phyloP scores from a whole-genome alignment of 2,888 invertebrate species.

The Chamaedrilus cognettii region DNA sequence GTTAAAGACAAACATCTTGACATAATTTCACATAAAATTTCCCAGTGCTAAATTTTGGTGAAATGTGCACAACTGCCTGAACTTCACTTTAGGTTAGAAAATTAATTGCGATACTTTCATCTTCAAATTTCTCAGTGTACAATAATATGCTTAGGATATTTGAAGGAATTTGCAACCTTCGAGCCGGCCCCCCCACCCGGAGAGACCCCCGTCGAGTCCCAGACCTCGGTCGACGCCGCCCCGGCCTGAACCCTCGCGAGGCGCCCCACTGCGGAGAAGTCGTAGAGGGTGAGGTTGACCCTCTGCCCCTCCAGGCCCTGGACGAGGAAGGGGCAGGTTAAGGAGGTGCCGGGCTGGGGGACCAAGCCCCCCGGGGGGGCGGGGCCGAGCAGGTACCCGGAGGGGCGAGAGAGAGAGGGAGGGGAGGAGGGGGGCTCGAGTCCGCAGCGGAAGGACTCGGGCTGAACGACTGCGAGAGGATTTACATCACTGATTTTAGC shows the following conservation, averaged over 20 bases:
- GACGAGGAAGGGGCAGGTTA: neutral
- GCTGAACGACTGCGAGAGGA: neutral
- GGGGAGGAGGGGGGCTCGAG: neutral
- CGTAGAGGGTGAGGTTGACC: conserved; percentile 18
- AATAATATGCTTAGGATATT: too few species aligned
- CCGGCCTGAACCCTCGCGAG: neutral
- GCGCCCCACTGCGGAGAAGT: neutral
- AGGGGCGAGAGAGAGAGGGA: neutral
- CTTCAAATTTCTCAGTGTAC: too few species aligned
- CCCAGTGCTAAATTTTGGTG: too few species aligned
- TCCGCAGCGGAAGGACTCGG: neutral
- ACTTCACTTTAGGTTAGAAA: too few species aligned
- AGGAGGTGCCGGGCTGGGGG: neutral
- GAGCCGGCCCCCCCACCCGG: conserved; percentile 2
- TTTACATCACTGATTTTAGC: too few species aligned
- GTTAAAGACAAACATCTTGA: too few species aligned
- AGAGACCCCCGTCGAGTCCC: neutral
- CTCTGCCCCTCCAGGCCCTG: conserved; percentile 5
- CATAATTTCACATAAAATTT: too few species aligned
- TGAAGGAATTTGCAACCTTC: too few species aligned
- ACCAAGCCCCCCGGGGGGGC: neutral
- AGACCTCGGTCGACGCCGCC: neutral
- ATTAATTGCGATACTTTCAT: too few species aligned
- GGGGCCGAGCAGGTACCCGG: conserved; percentile 12
- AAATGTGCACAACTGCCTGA: too few species aligned